phyloP scores from a whole-genome alignment of 2,113 vertebrate species.

The Notothenia coriiceps region DNA sequence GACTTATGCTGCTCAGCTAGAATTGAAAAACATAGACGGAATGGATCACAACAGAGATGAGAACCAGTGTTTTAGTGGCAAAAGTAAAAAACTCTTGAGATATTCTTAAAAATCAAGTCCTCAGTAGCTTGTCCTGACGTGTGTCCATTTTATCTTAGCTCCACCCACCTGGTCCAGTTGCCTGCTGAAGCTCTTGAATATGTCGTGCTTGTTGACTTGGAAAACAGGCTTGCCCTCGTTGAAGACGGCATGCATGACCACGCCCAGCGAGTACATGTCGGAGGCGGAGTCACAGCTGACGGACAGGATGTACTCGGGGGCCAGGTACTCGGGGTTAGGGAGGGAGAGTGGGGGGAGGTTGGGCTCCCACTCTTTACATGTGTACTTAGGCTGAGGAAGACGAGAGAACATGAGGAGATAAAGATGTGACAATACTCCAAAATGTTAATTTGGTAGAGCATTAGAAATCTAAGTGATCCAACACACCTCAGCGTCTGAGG shows the following conservation, averaged over 20 bases:
- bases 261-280: conserved; percentile 98
- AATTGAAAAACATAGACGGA: not conserved
- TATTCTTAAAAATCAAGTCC: not conserved
- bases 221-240: conserved; percentile 98
- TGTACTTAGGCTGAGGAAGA: conserved; percentile 88
- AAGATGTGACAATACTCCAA: not conserved
- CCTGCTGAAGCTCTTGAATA: conserved; percentile 98
- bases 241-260: conserved; percentile 94
- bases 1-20: conserved; percentile 93
- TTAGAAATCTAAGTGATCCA: not conserved
- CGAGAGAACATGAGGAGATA: not conserved
- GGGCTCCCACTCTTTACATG: conserved; percentile 98
- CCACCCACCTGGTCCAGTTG: conserved; percentile 94
- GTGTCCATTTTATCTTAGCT: not conserved
- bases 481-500: conserved; percentile 92
- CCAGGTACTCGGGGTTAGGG: conserved; percentile 97
- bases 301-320: conserved; percentile 97
- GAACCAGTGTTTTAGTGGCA: not conserved
- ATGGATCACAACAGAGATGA: not conserved
- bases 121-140: not conserved
- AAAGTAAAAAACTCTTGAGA: not conserved
- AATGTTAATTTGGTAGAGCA: not conserved
- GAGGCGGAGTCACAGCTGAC: conserved; percentile 98
- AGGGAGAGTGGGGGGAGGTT: conserved; percentile 96
- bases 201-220: conserved; percentile 97